A percentile compares a stretch with the other conserved stretches of the same genome.
Evolutionary conservation across 2,113 vertebrate genomes (phyloP).

Genomic region (Sinocyclocheilus rhinocerous): DNA sequence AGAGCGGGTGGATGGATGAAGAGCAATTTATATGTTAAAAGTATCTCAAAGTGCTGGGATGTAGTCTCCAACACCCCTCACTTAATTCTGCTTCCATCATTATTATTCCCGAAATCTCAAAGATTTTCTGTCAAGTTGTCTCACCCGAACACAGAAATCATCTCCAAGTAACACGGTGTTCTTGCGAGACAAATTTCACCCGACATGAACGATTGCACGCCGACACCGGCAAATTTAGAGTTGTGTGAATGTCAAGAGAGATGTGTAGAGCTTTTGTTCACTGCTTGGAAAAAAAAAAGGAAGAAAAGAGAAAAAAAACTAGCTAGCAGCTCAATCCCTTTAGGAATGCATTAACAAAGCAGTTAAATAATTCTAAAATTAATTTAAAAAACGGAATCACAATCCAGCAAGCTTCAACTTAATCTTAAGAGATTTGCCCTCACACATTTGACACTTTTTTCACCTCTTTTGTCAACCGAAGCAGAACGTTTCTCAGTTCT

Average conservation of each 20-base stretch:
- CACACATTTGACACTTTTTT: constrained; percentile 69
- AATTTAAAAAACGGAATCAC: constrained; percentile 80
- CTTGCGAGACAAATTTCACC: constrained; percentile 69
- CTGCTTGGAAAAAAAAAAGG: constrained; percentile 12
- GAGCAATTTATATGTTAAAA: constrained; percentile 68
- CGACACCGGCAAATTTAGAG: constrained; percentile 68
- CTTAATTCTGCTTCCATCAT: constrained; percentile 68
- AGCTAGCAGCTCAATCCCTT: constrained; percentile 75
- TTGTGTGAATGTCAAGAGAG: constrained; percentile 75
- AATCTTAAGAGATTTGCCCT: constrained; percentile 78
- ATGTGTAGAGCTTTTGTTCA: constrained; percentile 74
- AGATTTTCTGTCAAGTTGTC: constrained; percentile 71
- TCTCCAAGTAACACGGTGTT: constrained; percentile 68
- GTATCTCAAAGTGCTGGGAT: constrained; percentile 58
- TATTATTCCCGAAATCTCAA: constrained; percentile 68
- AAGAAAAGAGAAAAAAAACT: constrained; percentile 47
- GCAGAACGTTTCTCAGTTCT: constrained; percentile 32
- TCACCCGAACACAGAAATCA: constrained; percentile 64
- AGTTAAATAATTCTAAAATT: constrained; percentile 76
- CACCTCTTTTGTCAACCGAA: constrained; percentile 52
- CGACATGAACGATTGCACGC: constrained; percentile 66
- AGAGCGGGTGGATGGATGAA: constrained; percentile 54
- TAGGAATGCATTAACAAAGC: constrained; percentile 78
- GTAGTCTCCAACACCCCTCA: constrained; percentile 58
- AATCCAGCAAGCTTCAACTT: constrained; percentile 80